A percentile compares a stretch with the other conserved stretches of the same genome.
These are phyloP conservation scores for Thymelicus lineola DNA, from an alignment of 2,888 invertebrate species.

Conservation along the genomic window DNA sequence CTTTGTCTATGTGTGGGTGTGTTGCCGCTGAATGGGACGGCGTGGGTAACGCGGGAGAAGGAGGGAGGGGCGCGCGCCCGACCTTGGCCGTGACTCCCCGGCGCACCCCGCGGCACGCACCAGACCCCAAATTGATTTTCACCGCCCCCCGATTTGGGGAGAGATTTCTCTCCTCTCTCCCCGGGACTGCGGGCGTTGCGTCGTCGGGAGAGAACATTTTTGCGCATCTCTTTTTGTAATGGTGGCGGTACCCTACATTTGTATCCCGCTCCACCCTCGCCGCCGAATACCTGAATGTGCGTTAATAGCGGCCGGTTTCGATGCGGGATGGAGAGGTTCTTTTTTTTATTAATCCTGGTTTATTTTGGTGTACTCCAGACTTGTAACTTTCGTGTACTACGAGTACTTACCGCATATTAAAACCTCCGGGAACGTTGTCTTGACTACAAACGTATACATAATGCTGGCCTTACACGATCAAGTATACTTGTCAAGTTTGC, in stretches of 20 bases:
- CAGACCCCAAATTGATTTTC: conserved; percentile 71
- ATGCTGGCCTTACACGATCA: too few species aligned
- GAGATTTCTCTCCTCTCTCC: conserved; percentile 39
- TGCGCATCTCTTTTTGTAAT: conserved; percentile 45
- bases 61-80: conserved; percentile 56
- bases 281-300: conserved; percentile 18
- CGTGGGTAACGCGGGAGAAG: conserved; percentile 43
- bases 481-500: too few species aligned
- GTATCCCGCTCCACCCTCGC: conserved; percentile 13
- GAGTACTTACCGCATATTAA: too few species aligned
- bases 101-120: conserved; percentile 60
- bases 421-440: too few species aligned
- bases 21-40: conserved; percentile 65
- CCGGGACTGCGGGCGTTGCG: conserved; percentile 42
- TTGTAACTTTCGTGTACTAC: too few species aligned
- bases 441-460: too few species aligned
- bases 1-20: conserved; percentile 46
- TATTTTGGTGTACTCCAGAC: neutral
- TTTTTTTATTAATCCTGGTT: conserved; percentile 6
- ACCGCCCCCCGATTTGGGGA: conserved; percentile 45
- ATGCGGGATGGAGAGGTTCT: conserved; percentile 17
- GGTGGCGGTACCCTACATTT: conserved; percentile 8
- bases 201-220: conserved; percentile 48
- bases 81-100: conserved; percentile 83
- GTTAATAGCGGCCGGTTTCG: conserved; percentile 31